A percentile compares a stretch with the other conserved stretches of the same genome.
Conservation (phyloP, 2,797 vertebrate species). For the Rallus crepitans region DNA sequence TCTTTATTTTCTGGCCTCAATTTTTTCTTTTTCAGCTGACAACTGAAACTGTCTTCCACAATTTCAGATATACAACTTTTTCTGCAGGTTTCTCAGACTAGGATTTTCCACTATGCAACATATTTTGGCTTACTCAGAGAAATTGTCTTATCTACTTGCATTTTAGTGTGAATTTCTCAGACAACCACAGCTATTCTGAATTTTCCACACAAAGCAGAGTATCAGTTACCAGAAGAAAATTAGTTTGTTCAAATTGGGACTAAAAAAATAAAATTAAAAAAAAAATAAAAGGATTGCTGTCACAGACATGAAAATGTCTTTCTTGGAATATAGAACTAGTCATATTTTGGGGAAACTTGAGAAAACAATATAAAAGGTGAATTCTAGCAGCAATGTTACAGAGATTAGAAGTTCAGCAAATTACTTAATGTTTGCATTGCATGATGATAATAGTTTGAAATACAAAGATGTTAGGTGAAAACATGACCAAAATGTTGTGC, state of each 20-base stretch:
- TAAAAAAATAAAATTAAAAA: too few species aligned
- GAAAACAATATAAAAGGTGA: not conserved
- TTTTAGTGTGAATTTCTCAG: not conserved
- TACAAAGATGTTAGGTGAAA: not conserved
- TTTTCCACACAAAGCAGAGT: not conserved
- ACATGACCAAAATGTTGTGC: not conserved
- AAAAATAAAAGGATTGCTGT: not conserved
- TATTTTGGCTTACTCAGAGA: slow-evolving; percentile 35
- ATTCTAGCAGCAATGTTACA: not conserved
- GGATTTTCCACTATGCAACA: not conserved
- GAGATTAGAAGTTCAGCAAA: not conserved
- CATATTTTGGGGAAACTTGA: not conserved
- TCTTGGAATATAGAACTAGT: not conserved
- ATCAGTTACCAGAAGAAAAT: not conserved
- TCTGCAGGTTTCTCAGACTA: not conserved
- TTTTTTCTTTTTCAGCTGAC: slow-evolving; percentile 34
- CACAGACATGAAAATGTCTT: not conserved
- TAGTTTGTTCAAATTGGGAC: not conserved
- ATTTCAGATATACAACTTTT: not conserved
- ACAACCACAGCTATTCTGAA: not conserved
- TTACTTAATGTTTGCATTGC: not conserved
- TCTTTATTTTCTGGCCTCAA: not conserved
- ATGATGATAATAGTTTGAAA: not conserved
- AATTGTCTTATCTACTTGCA: not conserved
- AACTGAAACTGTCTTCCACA: not conserved